Conservation (phyloP, 2,113 vertebrate genomes). For the Corythoichthys intestinalis region DNA sequence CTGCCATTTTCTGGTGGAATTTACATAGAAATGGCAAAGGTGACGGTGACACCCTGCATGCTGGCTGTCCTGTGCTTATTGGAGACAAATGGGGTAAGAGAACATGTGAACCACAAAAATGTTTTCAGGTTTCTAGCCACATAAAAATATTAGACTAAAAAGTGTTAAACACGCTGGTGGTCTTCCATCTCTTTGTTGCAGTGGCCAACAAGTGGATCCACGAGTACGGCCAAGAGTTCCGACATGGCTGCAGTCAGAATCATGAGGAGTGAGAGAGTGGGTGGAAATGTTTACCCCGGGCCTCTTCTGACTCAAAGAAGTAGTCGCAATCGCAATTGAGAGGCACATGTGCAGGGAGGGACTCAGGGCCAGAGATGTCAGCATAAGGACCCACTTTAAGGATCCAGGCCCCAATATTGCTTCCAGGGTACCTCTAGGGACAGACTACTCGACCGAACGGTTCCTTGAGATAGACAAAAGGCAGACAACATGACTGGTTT, state of each 20-base stretch:
- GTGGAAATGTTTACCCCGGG: conserved; percentile 1
- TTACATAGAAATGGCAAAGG: conserved; percentile 82
- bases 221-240: conserved; percentile 88
- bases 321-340: conserved; percentile 31
- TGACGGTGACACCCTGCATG: conserved; percentile 82
- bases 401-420: neutral
- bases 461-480: conserved; percentile 36
- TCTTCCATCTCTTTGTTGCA: conserved; percentile 53
- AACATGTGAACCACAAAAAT: neutral
- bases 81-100: conserved; percentile 93
- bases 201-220: conserved; percentile 97
- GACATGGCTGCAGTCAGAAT: conserved; percentile 73
- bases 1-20: conserved; percentile 97
- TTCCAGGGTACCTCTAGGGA: conserved; percentile 39
- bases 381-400: neutral
- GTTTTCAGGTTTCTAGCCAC: too few species aligned
- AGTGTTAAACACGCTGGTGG: too few species aligned
- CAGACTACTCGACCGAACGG: conserved; percentile 28
- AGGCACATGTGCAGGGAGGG: conserved; percentile 31
- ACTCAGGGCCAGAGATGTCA: conserved; percentile 12
- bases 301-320: conserved; percentile 50
- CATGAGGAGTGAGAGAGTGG: conserved; percentile 72
- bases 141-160: too few species aligned
- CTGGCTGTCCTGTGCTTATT: conserved; percentile 85
- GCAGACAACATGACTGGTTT: conserved; percentile 43